Conservation (phyloP, 2,888 invertebrate genomes). For the Apeira syringaria region DNA sequence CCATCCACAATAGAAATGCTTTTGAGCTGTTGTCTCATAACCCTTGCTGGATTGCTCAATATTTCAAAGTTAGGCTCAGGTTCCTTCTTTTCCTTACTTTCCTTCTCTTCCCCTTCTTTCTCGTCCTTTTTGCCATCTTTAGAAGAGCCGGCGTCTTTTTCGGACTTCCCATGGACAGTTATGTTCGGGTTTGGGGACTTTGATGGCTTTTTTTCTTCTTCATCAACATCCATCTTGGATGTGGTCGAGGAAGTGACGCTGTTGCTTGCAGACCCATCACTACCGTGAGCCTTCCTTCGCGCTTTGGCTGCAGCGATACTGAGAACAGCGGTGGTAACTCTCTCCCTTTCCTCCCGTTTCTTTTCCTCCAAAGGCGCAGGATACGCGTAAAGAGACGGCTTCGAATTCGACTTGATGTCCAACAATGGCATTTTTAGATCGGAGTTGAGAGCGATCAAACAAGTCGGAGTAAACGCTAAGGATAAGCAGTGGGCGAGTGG, state of each 20-base stretch:
- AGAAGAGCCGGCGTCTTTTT: slow-evolving; percentile 49
- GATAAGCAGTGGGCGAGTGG: slow-evolving; percentile 98
- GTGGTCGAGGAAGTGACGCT: slow-evolving; percentile 82
- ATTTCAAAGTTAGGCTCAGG: slow-evolving; percentile 96
- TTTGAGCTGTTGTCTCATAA: slow-evolving; percentile 95
- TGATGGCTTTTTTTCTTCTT: slow-evolving; percentile 82
- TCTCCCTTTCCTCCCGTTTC: slow-evolving; percentile 98
- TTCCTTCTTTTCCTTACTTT: slow-evolving; percentile 87
- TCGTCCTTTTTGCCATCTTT: slow-evolving; percentile 73
- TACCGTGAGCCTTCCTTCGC: slow-evolving; percentile 91
- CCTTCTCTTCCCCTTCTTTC: slow-evolving; percentile 73
- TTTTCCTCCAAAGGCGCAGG: slow-evolving; percentile 98
- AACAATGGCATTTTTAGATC: slow-evolving; percentile 97
- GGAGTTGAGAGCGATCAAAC: slow-evolving; percentile 96
- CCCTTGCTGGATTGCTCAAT: slow-evolving; percentile 96
- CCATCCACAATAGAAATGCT: slow-evolving; percentile 91
- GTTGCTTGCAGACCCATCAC: slow-evolving; percentile 85
- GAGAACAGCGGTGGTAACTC: slow-evolving; percentile 98
- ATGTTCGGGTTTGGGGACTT: slow-evolving; percentile 77
- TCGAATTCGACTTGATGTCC: slow-evolving; percentile 95
- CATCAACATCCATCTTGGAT: slow-evolving; percentile 95
- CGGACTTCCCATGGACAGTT: slow-evolving; percentile 77
- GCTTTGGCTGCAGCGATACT: slow-evolving; percentile 97
- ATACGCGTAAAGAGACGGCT: slow-evolving; percentile 97
- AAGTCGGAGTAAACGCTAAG: slow-evolving; percentile 97